Percentiles rank a stretch among this genome's conserved stretches.
Evolutionary conservation across 2,113 vertebrate genomes (phyloP).

Genomic region (Eira barbara): DNA sequence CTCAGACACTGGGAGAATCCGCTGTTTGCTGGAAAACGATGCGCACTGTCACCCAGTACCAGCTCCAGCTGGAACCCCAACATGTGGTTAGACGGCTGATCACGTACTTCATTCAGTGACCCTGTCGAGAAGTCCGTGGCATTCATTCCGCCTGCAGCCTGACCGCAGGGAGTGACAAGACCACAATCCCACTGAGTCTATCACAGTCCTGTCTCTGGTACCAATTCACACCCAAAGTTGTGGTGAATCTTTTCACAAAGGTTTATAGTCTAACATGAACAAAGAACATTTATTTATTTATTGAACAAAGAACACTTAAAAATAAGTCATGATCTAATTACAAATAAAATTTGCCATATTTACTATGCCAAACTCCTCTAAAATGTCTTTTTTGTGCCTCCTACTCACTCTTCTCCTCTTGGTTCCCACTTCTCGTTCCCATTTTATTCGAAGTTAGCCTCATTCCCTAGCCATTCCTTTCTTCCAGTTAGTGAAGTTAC

Average conservation of each 20-base stretch:
- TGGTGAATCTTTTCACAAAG: neutral
- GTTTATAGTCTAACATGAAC: neutral
- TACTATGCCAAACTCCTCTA: neutral
- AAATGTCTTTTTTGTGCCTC: neutral
- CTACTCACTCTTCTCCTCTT: neutral
- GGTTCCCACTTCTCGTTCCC: neutral
- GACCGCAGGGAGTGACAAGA: neutral
- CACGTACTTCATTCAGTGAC: neutral
- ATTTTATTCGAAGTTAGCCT: neutral
- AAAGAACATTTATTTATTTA: neutral
- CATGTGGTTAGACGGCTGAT: neutral
- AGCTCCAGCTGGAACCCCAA: neutral
- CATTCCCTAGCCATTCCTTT: neutral
- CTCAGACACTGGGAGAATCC: neutral
- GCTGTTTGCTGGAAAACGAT: neutral
- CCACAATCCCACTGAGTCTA: neutral
- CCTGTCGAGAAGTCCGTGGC: neutral
- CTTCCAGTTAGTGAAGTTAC: neutral
- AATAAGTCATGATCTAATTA: neutral
- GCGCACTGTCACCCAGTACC: neutral
- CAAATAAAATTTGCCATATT: neutral
- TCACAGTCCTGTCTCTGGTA: neutral
- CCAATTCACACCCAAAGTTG: neutral
- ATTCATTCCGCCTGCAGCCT: neutral
- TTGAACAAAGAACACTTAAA: conserved; percentile 18